Base-by-base conservation (phyloP, 2,113 vertebrate genomes). In the Typhlomys cinereus region DNA sequence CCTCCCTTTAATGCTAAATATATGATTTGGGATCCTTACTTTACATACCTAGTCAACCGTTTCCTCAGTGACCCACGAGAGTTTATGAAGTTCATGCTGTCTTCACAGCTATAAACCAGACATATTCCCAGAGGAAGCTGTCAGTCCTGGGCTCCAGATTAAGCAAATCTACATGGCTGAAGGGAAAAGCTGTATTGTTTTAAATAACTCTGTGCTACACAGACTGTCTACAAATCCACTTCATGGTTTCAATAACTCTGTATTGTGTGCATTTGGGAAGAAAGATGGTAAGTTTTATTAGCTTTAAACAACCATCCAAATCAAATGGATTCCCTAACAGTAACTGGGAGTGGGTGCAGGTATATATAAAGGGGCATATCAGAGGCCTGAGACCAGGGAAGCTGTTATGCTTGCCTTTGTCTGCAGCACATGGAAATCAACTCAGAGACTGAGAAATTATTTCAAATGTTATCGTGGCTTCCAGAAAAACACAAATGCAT, bases 21-120 rank as follows among this genome's bases (percentile, higher is more conserved):
- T 81, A 89, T 44, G 73, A 95, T 80, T 90, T 91, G 54, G 46
- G 93, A 78, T 70, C 48, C 79, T 84, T 75, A 75, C 46, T 95
- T 81, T 81, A 83, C 76, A 92, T 67, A 89, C 41, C 73, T 89
- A 92, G 80, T 93, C 91, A 93, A 67, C 95, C 74, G 89, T 89
- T 94, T 96, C 91, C 89, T 96, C 91, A 46, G 85, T 93, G 76
- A 94, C 84, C 73, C 46, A 27, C 66, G 39, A 91, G 86, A 91
- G 66, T 70, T 93, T 95, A 59, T 86, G 92, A 90, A 94, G 94
- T 86, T 96, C 91, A 91, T 25, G 39, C 52, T 95, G 92, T 96
- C 95, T 96, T 96, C 41, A 71, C 92, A 93, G 94, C 80, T 96
- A 96, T 96, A 96, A 97, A 96, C 89, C 95, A 97, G 96, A 96